Conservation (phyloP, 2,888 invertebrate genomes). For the Metallyticus violacea region DNA sequence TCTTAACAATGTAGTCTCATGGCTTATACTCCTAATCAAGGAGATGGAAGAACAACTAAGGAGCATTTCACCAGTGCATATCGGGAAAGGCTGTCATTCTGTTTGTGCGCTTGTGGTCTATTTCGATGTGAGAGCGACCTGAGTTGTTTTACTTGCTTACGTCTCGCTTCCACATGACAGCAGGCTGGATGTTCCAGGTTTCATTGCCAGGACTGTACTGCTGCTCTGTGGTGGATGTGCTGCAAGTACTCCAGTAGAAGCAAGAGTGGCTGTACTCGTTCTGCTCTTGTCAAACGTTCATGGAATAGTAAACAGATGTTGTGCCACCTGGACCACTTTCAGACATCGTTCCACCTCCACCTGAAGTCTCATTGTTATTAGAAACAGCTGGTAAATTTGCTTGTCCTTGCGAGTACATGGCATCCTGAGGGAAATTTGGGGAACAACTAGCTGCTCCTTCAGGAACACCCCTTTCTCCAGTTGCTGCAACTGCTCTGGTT, state of each 20-base stretch:
- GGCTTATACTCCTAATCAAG: not conserved
- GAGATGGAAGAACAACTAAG: not conserved
- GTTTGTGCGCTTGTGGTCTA: not conserved
- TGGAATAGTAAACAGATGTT: conserved; percentile 72
- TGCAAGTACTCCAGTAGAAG: conserved; percentile 11
- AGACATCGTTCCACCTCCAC: not conserved
- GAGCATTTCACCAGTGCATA: no score
- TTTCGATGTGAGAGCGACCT: not conserved
- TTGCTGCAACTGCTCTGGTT: conserved; percentile 30
- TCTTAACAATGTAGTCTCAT: not conserved
- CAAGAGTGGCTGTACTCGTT: conserved; percentile 9
- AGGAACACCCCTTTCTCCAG: conserved; percentile 66
- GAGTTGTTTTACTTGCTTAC: not conserved
- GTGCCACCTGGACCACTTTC: conserved; percentile 33
- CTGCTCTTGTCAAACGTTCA: conserved; percentile 70
- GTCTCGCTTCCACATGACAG: not conserved
- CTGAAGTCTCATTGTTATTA: not conserved
- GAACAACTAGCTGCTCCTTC: conserved; percentile 64
- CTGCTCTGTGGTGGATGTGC: not conserved
- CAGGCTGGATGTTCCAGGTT: not conserved
- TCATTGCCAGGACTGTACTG: not conserved
- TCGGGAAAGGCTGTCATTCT: not conserved
- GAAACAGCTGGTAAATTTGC: conserved; percentile 24
- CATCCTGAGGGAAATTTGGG: conserved; percentile 41
- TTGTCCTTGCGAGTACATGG: conserved; percentile 40